Conservation (phyloP, 2,888 invertebrate genomes). For the Agriopis aurantiaria region DNA sequence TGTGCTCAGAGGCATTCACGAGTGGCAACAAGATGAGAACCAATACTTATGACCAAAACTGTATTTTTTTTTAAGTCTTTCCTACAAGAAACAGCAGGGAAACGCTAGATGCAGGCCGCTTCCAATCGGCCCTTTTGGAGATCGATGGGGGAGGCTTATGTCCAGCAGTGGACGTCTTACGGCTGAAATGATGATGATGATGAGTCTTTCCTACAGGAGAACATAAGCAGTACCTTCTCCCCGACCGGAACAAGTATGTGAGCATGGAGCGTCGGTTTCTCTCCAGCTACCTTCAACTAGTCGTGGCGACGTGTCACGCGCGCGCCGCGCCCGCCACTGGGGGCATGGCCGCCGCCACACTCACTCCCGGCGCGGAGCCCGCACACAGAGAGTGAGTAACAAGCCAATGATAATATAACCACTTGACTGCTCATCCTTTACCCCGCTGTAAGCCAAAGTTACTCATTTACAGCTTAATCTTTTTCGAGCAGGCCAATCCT, state of each 20-base stretch:
- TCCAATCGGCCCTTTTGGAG: too few species aligned
- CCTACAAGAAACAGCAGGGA: conserved; percentile 61
- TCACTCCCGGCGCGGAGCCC: conserved; percentile 72
- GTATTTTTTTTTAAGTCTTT: too few species aligned
- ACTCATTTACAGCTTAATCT: too few species aligned
- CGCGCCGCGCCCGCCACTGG: conserved; percentile 89
- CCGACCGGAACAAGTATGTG: conserved; percentile 89
- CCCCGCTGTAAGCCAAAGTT: too few species aligned
- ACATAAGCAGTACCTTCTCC: conserved; percentile 86
- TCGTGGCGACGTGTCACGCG: conserved; percentile 86
- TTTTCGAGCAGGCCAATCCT: too few species aligned
- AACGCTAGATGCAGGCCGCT: too few species aligned
- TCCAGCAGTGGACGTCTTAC: too few species aligned
- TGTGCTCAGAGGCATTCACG: too few species aligned
- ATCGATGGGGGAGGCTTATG: too few species aligned
- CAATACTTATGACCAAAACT: too few species aligned
- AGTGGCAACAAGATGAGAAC: too few species aligned
- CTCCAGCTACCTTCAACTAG: conserved; percentile 87
- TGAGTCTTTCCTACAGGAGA: conserved; percentile 69
- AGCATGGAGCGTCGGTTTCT: conserved; percentile 89
- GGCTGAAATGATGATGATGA: too few species aligned
- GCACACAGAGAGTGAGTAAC: conserved; percentile 48
- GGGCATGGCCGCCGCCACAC: conserved; percentile 89
- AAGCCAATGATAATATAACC: neutral
- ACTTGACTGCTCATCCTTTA: neutral